Evolutionary conservation across 1,140 invertebrate genomes (phyloP).

Genomic region (Anastatus disparis): DNA sequence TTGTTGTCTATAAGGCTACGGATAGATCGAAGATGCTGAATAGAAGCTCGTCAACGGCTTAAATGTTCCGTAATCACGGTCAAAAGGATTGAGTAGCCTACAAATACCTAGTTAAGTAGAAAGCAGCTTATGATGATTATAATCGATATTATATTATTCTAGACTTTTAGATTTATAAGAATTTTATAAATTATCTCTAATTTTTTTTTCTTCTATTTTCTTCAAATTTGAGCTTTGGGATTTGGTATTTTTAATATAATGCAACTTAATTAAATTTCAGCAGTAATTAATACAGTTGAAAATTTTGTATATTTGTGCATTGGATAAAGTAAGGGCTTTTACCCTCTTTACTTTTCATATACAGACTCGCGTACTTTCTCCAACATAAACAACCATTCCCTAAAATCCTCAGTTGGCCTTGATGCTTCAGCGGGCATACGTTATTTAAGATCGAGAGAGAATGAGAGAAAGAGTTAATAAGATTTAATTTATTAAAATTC

Average conservation of each 20-base stretch:
- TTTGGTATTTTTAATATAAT: too few species aligned
- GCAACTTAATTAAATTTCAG: not conserved
- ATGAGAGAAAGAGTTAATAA: not conserved
- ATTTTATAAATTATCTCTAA: not conserved
- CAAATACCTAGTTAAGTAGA: constrained; percentile 32
- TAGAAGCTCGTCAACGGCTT: constrained; percentile 33
- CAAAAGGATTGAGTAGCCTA: constrained; percentile 35
- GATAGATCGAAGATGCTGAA: constrained; percentile 35
- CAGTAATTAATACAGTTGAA: not conserved
- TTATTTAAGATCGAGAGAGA: not conserved
- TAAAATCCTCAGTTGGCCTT: constrained; percentile 4
- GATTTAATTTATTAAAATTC: not conserved
- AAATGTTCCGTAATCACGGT: constrained; percentile 35
- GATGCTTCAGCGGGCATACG: not conserved
- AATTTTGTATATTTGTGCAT: not conserved
- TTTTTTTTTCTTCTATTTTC: not conserved
- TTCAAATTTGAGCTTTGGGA: too few species aligned
- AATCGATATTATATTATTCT: constrained; percentile 27
- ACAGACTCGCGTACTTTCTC: constrained; percentile 4
- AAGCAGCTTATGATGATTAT: constrained; percentile 27
- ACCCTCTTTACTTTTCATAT: constrained; percentile 8
- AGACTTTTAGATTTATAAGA: not conserved
- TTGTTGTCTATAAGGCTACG: not conserved
- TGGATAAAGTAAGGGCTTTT: constrained; percentile 8
- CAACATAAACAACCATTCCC: constrained; percentile 17